Base-by-base conservation (phyloP, 2,797 vertebrate genomes). In the Sternarchorhynchus goeldii region DNA sequence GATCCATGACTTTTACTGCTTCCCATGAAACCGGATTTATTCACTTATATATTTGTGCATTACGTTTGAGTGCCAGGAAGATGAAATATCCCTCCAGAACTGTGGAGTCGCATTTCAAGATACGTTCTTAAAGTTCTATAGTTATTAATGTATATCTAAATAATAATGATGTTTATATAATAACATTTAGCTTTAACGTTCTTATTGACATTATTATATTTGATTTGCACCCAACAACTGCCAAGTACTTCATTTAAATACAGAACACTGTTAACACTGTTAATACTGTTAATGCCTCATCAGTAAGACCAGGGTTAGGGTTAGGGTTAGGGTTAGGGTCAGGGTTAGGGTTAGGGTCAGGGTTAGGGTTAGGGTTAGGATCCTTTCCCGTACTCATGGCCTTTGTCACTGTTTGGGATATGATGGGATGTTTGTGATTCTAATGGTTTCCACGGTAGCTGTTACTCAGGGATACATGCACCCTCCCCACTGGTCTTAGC, bases 391-490 rank as follows among this genome's bases (percentile, higher is more conserved):
- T 14, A 36, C 45, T 67, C 39, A 57, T 45, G 58, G 41, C 66
- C 18, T 20, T 25, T 58, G 60, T 58, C n/a, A 66, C 29, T 21
- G 39, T 55, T 55, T 45, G 39, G 60, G 18, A 45, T 77, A 71
- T 39, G 73, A 81, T 66, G 57, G n/a, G 59, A 29, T 74, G 72
- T 78, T 82, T 78, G 58, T 65, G 78, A 77, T 78, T 75, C 56
- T 36, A 58, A 36, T 6, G 29, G 75, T 78, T 84, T 82, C 80
- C 65, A 82, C 66, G 25, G 80, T 31, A 79, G 63, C 81, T 50
- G 72, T 82, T 79, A 79, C 76, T 75, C 62, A 25, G 55, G 66
- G 56, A 68, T 20, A 65, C 64, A 56, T 20, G n/a, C 55, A 66
- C 72, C 69, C 73, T 80, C 34, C 67, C 29, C 12, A 73, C 50